Percentiles rank a stretch among this genome's conserved stretches.
Evolutionary conservation across 1,140 invertebrate species (phyloP).

Genomic region (Cydia amplana): DNA sequence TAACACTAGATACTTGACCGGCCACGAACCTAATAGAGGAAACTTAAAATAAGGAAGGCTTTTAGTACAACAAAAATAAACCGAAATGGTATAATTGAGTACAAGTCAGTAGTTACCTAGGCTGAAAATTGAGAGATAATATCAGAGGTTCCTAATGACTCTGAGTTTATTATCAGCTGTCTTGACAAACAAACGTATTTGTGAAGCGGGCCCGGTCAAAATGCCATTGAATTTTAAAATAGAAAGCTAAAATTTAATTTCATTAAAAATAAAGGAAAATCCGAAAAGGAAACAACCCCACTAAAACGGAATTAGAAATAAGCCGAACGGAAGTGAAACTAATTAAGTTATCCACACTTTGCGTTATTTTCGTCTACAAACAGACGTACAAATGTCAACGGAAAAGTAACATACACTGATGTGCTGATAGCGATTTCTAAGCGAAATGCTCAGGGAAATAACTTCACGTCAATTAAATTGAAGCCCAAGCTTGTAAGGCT

Average conservation of each 20-base stretch:
- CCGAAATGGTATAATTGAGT: too few relatives aligned
- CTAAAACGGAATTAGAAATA: slow-evolving; percentile 77
- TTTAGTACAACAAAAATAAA: too few relatives aligned
- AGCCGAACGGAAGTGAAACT: slow-evolving; percentile 75
- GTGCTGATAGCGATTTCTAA: slow-evolving; percentile 66
- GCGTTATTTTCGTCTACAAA: slow-evolving; percentile 74
- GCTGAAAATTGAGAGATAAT: too few relatives aligned
- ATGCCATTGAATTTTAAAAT: neutral
- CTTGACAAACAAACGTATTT: neutral
- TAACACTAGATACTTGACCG: too few relatives aligned
- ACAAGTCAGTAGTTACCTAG: too few relatives aligned
- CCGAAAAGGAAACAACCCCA: slow-evolving; percentile 43
- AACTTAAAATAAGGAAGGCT: too few relatives aligned
- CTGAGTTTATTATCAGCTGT: too few relatives aligned
- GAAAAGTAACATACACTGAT: slow-evolving; percentile 66
- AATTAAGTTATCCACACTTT: slow-evolving; percentile 77
- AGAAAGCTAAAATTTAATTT: neutral
- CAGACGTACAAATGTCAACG: slow-evolving; percentile 72
- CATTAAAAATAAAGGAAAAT: slow-evolving; percentile 25
- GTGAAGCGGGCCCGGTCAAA: neutral
- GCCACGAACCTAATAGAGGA: too few relatives aligned
- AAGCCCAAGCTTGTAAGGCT: slow-evolving; percentile 38
- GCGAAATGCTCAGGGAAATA: slow-evolving; percentile 61
- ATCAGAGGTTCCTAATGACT: too few relatives aligned
- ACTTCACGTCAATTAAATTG: slow-evolving; percentile 43